phyloP scores from a whole-genome alignment of 2,113 vertebrate species.

The Otis tarda region DNA sequence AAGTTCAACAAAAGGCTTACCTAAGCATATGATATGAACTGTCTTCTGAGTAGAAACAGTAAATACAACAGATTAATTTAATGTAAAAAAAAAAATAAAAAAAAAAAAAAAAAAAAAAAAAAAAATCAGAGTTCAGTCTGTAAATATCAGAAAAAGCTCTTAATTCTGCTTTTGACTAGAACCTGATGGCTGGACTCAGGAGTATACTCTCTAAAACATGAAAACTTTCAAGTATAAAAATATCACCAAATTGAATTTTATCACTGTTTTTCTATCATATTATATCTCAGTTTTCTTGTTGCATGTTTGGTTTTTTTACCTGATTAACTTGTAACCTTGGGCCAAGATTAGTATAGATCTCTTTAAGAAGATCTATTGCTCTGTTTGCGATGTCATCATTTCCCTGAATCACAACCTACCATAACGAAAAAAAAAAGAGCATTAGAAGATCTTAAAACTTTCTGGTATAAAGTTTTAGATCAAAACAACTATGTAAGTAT shows the following conservation, averaged over 20 bases:
- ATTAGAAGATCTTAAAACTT: constrained; percentile 19
- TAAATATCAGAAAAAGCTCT: not conserved
- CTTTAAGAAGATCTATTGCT: constrained; percentile 98
- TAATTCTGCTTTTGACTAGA: not conserved
- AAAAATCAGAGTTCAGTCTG: not conserved
- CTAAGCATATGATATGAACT: not conserved
- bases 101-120: no score
- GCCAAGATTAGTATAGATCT: constrained; percentile 99
- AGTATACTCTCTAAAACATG: not conserved
- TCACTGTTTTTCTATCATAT: not conserved
- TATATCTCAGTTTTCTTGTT: not conserved
- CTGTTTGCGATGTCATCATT: constrained; percentile 96
- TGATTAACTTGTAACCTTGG: constrained; percentile 98
- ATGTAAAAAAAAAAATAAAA: not conserved
- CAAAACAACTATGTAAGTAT: not conserved
- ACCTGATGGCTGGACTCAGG: not conserved
- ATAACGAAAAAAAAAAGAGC: not conserved
- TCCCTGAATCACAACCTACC: constrained; percentile 98
- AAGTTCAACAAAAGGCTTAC: not conserved
- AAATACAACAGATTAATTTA: not conserved
- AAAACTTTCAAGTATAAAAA: not conserved
- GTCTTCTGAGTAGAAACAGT: not conserved
- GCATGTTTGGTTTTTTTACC: constrained; percentile 69
- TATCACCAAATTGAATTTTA: not conserved
- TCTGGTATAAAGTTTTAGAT: not conserved